A percentile compares a stretch with the other conserved stretches of the same genome.
These are phyloP conservation scores for Cirrhinus molitorella DNA, from an alignment of 2,797 vertebrate genomes.

Conservation along the genomic window DNA sequence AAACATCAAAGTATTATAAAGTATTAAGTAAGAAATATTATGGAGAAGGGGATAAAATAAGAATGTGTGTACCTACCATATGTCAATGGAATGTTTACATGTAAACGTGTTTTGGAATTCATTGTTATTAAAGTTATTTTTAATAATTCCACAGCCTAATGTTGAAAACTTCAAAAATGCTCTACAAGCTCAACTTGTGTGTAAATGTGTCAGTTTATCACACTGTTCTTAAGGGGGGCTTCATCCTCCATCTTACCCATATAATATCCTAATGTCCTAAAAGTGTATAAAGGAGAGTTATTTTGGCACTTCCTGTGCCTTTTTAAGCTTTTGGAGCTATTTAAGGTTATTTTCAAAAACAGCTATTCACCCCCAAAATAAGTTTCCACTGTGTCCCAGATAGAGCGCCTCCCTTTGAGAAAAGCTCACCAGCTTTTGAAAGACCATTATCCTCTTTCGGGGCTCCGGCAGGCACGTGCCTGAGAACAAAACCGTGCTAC, in stretches of 20 bases:
- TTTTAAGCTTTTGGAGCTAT: not conserved
- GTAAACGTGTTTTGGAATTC: not conserved
- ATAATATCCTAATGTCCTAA: not conserved
- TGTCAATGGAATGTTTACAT: no score
- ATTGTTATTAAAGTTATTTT: not conserved
- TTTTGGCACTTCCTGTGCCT: not conserved
- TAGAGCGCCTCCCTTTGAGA: constrained; percentile 26
- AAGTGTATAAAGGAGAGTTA: not conserved
- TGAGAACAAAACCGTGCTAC: constrained; percentile 27
- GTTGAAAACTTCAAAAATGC: not conserved
- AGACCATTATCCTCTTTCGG: constrained; percentile 41
- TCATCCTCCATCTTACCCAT: not conserved
- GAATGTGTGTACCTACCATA: no score
- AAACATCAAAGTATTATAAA: no score
- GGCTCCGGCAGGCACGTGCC: constrained; percentile 39
- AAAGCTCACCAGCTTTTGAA: constrained; percentile 10
- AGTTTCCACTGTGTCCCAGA: constrained; percentile 47
- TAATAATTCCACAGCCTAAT: not conserved
- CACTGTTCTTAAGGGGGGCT: not conserved
- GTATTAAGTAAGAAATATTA: no score
- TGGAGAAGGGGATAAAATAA: no score
- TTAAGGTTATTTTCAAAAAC: not conserved
- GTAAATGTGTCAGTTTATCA: not conserved
- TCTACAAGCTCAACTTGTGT: not conserved
- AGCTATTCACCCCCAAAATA: constrained; percentile 28